Evolutionary conservation across 2,888 invertebrate genomes (phyloP).

Genomic region (Ormyrus thymus): DNA sequence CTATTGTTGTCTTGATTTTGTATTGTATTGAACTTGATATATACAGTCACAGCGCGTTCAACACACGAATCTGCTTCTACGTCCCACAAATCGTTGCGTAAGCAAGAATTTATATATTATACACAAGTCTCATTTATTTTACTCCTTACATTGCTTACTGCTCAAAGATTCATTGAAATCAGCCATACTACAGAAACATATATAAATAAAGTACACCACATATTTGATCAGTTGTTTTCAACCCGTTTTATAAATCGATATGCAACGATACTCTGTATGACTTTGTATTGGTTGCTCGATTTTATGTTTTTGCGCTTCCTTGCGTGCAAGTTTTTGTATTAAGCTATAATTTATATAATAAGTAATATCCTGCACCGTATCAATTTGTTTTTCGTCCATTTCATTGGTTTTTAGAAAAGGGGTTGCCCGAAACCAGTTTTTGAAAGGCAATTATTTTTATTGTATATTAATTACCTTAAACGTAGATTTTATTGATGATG

Average conservation of each 20-base stretch:
- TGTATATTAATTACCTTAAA: neutral
- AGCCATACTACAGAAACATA: slow-evolving; percentile 12
- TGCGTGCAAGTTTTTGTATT: slow-evolving; percentile 39
- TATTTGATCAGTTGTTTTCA: slow-evolving; percentile 21
- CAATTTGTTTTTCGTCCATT: slow-evolving; percentile 23
- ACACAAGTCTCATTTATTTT: slow-evolving; percentile 47
- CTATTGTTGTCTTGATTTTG: slow-evolving; percentile 45
- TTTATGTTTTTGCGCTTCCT: slow-evolving; percentile 39
- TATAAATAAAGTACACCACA: slow-evolving; percentile 8
- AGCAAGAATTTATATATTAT: slow-evolving; percentile 27
- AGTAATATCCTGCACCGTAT: slow-evolving; percentile 40
- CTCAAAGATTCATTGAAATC: slow-evolving; percentile 21
- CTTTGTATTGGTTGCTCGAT: slow-evolving; percentile 36
- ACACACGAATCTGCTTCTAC: slow-evolving; percentile 49
- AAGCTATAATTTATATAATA: slow-evolving; percentile 20
- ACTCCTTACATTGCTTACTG: slow-evolving; percentile 42
- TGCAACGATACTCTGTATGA: slow-evolving; percentile 35
- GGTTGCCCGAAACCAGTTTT: neutral
- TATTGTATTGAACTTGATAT: slow-evolving; percentile 30
- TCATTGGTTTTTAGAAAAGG: slow-evolving; percentile 8
- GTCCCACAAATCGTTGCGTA: slow-evolving; percentile 49
- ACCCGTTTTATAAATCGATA: slow-evolving; percentile 1
- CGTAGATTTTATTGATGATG: neutral
- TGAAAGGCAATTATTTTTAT: neutral
- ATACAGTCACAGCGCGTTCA: slow-evolving; percentile 45